Evolutionary conservation across 2,113 vertebrate genomes (phyloP).

Genomic region (Australoheros scitulus): DNA sequence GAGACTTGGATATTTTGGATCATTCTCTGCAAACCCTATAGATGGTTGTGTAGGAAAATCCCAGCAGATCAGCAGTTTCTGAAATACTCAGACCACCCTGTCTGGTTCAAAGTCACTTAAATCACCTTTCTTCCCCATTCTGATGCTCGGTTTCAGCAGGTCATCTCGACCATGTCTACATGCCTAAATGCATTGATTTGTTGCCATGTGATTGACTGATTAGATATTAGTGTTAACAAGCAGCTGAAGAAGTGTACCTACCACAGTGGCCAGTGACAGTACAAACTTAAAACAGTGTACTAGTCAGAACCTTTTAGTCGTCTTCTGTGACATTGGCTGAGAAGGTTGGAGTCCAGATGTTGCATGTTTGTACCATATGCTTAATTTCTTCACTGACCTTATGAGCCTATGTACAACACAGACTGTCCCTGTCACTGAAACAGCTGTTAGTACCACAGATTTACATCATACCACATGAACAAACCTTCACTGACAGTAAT

Average conservation of each 20-base stretch:
- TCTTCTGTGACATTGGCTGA: constrained; percentile 16
- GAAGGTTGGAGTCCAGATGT: constrained; percentile 49
- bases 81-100: no score
- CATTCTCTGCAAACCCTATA: no score
- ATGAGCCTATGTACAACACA: constrained; percentile 19
- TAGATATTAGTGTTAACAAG: background rate
- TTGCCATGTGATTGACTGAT: no score
- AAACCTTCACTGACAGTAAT: background rate
- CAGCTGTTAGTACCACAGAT: constrained; percentile 41
- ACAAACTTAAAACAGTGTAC: background rate
- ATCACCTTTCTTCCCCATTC: no score
- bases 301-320: background rate
- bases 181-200: no score
- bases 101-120: no score
- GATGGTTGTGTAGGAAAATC: no score
- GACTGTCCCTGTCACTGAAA: constrained; percentile 3
- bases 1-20: no score
- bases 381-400: constrained; percentile 47
- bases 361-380: constrained; percentile 31
- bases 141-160: no score
- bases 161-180: no score
- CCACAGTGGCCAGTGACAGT: background rate
- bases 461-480: constrained; percentile 1
- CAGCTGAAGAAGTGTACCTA: background rate
- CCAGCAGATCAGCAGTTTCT: no score